phyloP scores from a whole-genome alignment of 2,888 invertebrate genomes.

The Aproaerema taeniolella region DNA sequence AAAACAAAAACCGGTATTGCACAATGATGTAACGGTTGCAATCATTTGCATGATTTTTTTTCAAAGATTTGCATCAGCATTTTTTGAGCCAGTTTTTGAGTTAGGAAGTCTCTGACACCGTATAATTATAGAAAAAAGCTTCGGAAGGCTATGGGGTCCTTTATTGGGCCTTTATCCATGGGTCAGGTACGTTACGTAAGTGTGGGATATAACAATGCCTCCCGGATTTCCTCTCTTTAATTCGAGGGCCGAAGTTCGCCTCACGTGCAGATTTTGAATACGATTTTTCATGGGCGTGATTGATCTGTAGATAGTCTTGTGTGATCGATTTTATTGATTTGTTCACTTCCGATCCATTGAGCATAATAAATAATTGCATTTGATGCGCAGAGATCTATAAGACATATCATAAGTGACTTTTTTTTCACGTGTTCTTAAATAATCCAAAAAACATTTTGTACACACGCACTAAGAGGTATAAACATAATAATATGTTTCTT shows the following conservation, averaged over 20 bases:
- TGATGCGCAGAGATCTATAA: background rate
- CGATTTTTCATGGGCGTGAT: slow-evolving; percentile 74
- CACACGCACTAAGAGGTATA: too few species aligned
- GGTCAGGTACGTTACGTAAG: slow-evolving; percentile 72
- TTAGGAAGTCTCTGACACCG: slow-evolving; percentile 42
- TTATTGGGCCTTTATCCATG: slow-evolving; percentile 61
- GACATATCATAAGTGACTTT: background rate
- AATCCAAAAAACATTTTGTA: too few species aligned
- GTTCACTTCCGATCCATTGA: slow-evolving; percentile 36
- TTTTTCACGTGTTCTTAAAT: too few species aligned
- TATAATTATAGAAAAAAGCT: slow-evolving; percentile 63
- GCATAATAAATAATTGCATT: background rate
- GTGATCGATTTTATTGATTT: slow-evolving; percentile 43
- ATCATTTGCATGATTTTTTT: slow-evolving; percentile 60
- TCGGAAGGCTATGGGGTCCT: slow-evolving; percentile 41
- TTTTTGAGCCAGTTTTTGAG: slow-evolving; percentile 22
- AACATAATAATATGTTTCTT: too few species aligned
- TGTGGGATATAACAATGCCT: slow-evolving; percentile 64
- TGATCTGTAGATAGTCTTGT: slow-evolving; percentile 69
- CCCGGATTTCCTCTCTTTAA: slow-evolving; percentile 76
- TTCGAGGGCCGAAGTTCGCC: slow-evolving; percentile 64
- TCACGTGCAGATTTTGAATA: slow-evolving; percentile 73
- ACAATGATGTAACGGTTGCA: slow-evolving; percentile 58
- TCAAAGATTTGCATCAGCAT: slow-evolving; percentile 22
- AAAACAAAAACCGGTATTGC: slow-evolving; percentile 36